Conservation (phyloP, 2,113 vertebrate species). For the Rattus norvegicus region GRCr8 NC_086024.1:119041501-119042000, state of each 20-base stretch:
- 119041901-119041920: background rate
- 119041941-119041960: background rate
- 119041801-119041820: background rate
- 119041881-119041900: background rate
- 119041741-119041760: background rate
- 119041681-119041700: background rate
- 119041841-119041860: background rate
- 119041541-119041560: background rate
- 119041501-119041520: background rate
- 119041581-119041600: background rate
- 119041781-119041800: background rate
- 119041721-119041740: no score
- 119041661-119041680: background rate
- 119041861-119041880: background rate
- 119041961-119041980: background rate
- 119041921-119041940: background rate
- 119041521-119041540: background rate
- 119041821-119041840: background rate
- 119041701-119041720: background rate
- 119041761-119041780: background rate
- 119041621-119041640: background rate
- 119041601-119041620: background rate
- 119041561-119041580: background rate
- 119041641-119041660: background rate
- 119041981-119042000: background rate